phyloP scores from a whole-genome alignment of 1,140 invertebrate species.

The Homarus americanus region DNA sequence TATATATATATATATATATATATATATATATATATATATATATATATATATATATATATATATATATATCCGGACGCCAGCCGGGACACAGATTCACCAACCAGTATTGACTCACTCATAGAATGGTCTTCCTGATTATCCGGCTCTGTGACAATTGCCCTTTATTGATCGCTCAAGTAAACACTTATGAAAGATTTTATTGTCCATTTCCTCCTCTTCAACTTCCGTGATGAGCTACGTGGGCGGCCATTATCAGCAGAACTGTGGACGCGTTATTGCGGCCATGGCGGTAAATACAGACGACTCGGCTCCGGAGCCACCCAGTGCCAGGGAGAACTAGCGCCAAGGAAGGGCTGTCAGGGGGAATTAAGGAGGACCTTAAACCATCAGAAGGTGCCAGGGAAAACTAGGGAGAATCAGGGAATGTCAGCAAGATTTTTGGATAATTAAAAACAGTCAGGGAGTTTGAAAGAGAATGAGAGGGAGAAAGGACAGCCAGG shows the following conservation, averaged over 20 bases:
- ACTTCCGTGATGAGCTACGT: background rate
- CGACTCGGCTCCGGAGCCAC: no score
- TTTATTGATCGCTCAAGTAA: background rate
- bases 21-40: conserved; percentile 7
- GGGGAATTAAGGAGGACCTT: no score
- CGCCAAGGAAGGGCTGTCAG: background rate
- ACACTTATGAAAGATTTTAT: conserved; percentile 1
- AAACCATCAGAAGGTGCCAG: no score
- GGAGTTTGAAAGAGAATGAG: no score
- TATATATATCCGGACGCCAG: conserved; percentile 14
- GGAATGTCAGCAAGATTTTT: no score
- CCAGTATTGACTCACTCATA: background rate
- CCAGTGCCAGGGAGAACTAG: background rate
- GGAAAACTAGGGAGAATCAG: background rate
- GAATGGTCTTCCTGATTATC: background rate
- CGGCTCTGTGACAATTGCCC: background rate
- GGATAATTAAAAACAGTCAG: no score
- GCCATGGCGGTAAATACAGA: background rate
- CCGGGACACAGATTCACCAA: no score
- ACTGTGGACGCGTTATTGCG: background rate
- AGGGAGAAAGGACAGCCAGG: no score
- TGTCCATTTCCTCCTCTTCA: background rate
- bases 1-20: conserved; percentile 12
- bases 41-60: conserved; percentile 24
- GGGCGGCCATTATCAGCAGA: background rate